Evolutionary conservation across 2,113 vertebrate species (phyloP).

Genomic region (Pygoscelis adeliae): DNA sequence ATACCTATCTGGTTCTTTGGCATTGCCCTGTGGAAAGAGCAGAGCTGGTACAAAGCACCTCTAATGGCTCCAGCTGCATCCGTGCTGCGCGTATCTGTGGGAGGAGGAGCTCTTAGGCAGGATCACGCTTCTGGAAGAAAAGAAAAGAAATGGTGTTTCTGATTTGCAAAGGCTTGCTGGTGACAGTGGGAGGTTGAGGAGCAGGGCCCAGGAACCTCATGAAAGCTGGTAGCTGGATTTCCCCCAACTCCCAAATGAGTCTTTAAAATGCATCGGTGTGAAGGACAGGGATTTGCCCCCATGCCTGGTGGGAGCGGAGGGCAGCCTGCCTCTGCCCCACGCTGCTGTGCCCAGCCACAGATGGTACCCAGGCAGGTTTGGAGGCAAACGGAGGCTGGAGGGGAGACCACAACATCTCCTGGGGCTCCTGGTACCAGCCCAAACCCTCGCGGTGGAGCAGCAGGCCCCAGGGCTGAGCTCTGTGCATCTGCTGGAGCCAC

Average conservation of each 20-base stretch:
- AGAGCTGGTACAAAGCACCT: neutral
- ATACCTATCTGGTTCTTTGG: neutral
- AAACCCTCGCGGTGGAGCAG: neutral
- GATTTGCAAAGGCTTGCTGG: neutral
- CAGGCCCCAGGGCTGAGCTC: neutral
- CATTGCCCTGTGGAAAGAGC: neutral
- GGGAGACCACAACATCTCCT: neutral
- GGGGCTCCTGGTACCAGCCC: neutral
- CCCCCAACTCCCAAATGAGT: neutral
- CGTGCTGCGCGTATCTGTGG: rapidly evolving
- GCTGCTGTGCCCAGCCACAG: neutral
- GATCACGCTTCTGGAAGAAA: neutral
- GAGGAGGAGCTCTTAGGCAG: neutral
- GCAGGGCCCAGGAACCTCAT: neutral
- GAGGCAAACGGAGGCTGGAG: neutral
- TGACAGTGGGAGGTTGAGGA: neutral
- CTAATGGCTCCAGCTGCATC: neutral
- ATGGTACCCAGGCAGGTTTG: neutral
- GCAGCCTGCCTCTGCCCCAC: neutral
- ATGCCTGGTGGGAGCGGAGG: neutral
- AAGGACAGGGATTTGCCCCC: neutral
- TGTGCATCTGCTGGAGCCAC: rapidly evolving
- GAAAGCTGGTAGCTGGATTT: neutral
- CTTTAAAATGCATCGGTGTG: neutral
- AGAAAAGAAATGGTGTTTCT: neutral